Percentiles rank a stretch among this genome's conserved stretches.
phyloP scores from a whole-genome alignment of 1,140 invertebrate species.

The Eciton burchellii region DNA sequence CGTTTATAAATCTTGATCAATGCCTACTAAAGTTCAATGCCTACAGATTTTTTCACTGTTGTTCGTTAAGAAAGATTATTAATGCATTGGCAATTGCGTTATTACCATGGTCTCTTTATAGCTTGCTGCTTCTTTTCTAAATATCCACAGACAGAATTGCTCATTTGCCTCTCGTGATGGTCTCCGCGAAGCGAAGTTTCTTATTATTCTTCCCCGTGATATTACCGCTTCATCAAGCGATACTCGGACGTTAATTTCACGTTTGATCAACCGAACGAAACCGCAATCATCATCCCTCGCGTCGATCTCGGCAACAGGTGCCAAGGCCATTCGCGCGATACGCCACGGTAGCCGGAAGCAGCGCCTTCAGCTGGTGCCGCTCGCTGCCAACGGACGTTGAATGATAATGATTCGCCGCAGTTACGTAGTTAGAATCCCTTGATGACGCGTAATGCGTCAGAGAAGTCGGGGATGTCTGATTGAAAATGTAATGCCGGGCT shows the following conservation, averaged over 20 bases:
- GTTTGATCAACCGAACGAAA: constrained; percentile 39
- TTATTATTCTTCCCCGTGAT: background rate
- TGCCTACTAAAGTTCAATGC: no score
- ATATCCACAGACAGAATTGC: background rate
- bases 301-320: constrained; percentile 39
- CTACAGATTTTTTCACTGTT: no score
- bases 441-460: constrained; percentile 32
- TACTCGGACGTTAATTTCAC: constrained; percentile 35
- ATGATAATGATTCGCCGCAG: constrained; percentile 55
- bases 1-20: background rate
- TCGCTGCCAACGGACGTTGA: constrained; percentile 25
- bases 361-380: background rate
- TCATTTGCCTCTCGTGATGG: background rate
- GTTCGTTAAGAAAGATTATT: no score
- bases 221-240: background rate
- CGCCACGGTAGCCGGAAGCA: constrained; percentile 51
- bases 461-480: constrained; percentile 27
- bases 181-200: background rate
- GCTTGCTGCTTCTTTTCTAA: no score
- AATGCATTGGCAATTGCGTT: no score
- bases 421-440: constrained; percentile 53
- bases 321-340: constrained; percentile 50
- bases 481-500: constrained; percentile 39
- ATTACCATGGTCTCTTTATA: no score
- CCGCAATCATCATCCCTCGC: constrained; percentile 10